Evolutionary conservation across 2,797 vertebrate genomes (phyloP), one percentile per base, ranked within the genome.

Genomic region (Eospalax fontanierii): DNA sequence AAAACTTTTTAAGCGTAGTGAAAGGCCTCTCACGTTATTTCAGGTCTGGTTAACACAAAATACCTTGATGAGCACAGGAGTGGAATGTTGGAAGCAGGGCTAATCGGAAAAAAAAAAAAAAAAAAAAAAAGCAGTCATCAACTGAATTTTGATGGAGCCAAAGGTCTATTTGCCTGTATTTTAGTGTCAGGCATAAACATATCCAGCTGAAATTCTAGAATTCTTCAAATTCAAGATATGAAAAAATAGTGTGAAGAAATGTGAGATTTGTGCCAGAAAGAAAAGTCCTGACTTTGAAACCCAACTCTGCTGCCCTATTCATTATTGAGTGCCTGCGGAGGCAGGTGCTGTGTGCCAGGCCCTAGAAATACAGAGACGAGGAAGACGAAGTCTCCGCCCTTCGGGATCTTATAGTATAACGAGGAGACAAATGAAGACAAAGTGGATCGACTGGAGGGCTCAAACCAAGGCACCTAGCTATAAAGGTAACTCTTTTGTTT

Each of bases 211-310:
- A 46, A 87, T 88, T 85, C 93, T 61, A 54, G 30, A 79, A 79
- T 59, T 40, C 57, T 43, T 71, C 33, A 71, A 21, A 79, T 35
- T 86, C 22, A 86, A 30, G 30, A 61, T 91, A 57, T 90, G 73
- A 40, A 87, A 90, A 87, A 89, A 71, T 46, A 78, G 40, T 74
- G 70, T 85, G 70, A 76, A 89, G 63, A 95, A 95, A 95, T 70
- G 59, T 90, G 76, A 97, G 81, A 82, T 95, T 95, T 94, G 43
- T 96, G 74, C 87, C 57, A 63, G 65, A 94, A 87, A 96, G 81
- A 88, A 91, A 96, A 90, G 70, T 90, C 57, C 43, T 91, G 74
- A 92, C 74, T 95, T 96, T 91, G 95, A 97, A 97, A 96, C 73
- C 43, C 78, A 94, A 76, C 68, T 73, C 96, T 92, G 57, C 63